Evolutionary conservation across 2,113 vertebrate species (phyloP).

Genomic region (Brachyistius frenatus): DNA sequence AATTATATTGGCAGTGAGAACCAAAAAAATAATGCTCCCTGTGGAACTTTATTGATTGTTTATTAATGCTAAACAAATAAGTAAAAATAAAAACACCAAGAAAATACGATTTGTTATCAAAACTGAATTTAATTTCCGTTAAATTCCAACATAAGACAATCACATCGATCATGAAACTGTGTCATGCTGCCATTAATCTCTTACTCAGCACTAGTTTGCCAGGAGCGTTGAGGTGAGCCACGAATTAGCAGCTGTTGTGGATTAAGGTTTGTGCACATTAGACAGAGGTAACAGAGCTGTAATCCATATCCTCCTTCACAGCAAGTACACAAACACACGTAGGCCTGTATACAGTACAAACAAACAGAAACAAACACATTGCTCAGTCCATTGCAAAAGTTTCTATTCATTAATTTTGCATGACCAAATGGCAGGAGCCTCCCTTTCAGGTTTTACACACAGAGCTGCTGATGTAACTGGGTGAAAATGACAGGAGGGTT

Average conservation of each 20-base stretch:
- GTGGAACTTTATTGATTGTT: not conserved
- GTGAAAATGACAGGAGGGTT: constrained; percentile 61
- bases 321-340: constrained; percentile 11
- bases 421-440: constrained; percentile 52
- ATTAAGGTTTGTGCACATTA: constrained; percentile 70
- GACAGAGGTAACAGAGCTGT: constrained; percentile 51
- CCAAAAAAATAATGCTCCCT: not conserved
- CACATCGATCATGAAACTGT: not conserved
- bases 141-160: not conserved
- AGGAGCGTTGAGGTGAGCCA: constrained; percentile 47
- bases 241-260: constrained; percentile 60
- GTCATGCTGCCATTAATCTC: constrained; percentile 6
- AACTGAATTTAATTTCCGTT: not conserved
- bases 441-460: constrained; percentile 50
- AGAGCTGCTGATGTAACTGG: constrained; percentile 68
- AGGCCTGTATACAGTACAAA: constrained; percentile 17
- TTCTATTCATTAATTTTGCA: constrained; percentile 66
- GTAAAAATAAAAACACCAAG: not conserved
- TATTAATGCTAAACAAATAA: not conserved
- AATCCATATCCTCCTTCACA: constrained; percentile 58
- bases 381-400: constrained; percentile 43
- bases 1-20: not conserved
- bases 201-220: constrained; percentile 6
- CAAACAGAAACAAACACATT: constrained; percentile 28
- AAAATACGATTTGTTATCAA: not conserved